A percentile compares a stretch with the other conserved stretches of the same genome.
phyloP scores from a whole-genome alignment of 30 jellyfish, hydroid and myxozoan genomes.

The Hydractinia echinata region DNA sequence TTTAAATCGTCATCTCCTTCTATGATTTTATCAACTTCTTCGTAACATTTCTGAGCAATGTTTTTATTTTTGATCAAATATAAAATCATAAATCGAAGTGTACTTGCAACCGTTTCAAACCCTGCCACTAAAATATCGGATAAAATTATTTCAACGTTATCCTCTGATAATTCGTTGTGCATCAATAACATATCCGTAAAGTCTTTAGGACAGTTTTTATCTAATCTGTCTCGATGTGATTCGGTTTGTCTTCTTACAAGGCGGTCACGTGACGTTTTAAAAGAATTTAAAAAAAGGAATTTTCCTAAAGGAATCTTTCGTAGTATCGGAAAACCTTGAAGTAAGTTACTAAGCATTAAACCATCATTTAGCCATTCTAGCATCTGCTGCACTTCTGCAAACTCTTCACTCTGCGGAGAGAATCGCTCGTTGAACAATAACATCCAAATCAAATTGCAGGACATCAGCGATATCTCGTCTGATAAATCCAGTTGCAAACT shows the following conservation, averaged over 20 bases:
- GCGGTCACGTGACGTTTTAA: neutral
- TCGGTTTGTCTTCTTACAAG: neutral
- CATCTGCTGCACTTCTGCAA: neutral
- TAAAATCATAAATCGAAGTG: neutral
- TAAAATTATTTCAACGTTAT: slow-evolving; percentile 10
- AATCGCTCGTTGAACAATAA: neutral
- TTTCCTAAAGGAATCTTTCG: neutral
- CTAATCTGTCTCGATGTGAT: neutral
- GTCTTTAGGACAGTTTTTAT: neutral
- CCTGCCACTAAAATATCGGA: slow-evolving; percentile 22
- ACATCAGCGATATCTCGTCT: neutral
- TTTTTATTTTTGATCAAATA: neutral
- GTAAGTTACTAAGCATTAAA: neutral
- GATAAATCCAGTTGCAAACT: neutral
- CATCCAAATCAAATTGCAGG: neutral
- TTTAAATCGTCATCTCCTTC: neutral
- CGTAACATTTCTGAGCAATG: slow-evolving; percentile 9
- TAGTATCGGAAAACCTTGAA: slow-evolving; percentile 3
- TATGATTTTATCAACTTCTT: neutral
- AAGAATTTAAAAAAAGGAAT: neutral
- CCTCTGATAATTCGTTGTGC: neutral
- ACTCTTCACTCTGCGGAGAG: neutral
- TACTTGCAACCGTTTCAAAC: neutral
- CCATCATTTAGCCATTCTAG: slow-evolving; percentile 1
- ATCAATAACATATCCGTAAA: neutral